phyloP scores from a whole-genome alignment of 37 sponge, comb jelly and placozoan species.

The Cliona cf. orientalis region DNA sequence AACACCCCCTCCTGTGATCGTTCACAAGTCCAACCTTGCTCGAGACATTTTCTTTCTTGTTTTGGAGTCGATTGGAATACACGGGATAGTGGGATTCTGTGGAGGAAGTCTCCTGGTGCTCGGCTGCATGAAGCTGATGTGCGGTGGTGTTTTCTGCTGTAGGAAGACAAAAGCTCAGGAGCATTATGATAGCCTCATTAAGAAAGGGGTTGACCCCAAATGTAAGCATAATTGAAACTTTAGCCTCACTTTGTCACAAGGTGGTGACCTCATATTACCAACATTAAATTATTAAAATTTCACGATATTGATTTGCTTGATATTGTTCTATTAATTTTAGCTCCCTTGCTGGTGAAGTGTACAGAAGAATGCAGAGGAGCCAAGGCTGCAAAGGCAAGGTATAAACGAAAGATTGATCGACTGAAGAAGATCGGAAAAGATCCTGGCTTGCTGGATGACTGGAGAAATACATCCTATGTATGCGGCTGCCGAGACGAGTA shows the following conservation, averaged over 20 bases:
- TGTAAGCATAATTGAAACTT: not conserved
- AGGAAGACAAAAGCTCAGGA: conserved; percentile 75
- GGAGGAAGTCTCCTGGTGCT: conserved; percentile 57
- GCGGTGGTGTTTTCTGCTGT: conserved; percentile 72
- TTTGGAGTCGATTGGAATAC: conserved; percentile 58
- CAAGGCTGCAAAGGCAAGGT: conserved; percentile 61
- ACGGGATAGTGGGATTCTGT: conserved; percentile 61
- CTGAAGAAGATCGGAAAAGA: conserved; percentile 61
- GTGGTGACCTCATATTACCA: no score
- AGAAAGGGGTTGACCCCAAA: conserved; percentile 49
- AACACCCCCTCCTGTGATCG: conserved; percentile 37
- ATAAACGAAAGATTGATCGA: conserved; percentile 47
- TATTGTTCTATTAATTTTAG: conserved; percentile 26
- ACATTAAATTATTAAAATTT: no score
- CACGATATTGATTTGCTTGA: no score
- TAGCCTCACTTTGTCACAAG: not conserved
- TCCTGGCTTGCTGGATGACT: conserved; percentile 63
- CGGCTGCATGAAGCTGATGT: conserved; percentile 71
- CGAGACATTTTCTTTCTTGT: conserved; percentile 33
- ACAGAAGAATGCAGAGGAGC: conserved; percentile 81
- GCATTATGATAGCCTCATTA: conserved; percentile 43
- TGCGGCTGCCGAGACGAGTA: conserved; percentile 81
- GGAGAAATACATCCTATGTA: conserved; percentile 76
- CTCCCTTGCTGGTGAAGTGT: conserved; percentile 70
- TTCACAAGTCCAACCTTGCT: conserved; percentile 12